Evolutionary conservation across 1,140 invertebrate species (phyloP).

Genomic region (Brachionus manjavacas): DNA sequence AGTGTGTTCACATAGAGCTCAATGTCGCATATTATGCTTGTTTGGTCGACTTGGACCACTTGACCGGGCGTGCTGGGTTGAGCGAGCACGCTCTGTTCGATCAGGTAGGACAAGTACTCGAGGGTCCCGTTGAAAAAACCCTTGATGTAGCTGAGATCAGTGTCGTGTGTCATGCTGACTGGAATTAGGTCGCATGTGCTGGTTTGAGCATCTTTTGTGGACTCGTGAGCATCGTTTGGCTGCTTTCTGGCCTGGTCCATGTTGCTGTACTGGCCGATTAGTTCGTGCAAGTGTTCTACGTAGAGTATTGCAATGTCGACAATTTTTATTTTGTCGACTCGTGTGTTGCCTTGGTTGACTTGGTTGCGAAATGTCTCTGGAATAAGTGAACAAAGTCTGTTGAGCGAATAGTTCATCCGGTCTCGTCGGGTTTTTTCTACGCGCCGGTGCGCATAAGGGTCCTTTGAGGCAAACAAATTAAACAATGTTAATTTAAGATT

Average conservation of each 20-base stretch:
- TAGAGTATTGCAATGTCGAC: slow-evolving; percentile 37
- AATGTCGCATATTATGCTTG: no score
- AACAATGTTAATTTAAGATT: no score
- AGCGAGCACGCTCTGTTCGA: background rate
- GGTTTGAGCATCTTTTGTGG: background rate
- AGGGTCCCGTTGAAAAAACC: slow-evolving; percentile 19
- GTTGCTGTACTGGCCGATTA: background rate
- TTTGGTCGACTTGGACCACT: background rate
- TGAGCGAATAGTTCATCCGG: slow-evolving; percentile 26
- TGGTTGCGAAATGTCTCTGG: slow-evolving; percentile 27
- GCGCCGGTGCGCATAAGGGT: slow-evolving; percentile 22
- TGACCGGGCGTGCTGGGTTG: background rate
- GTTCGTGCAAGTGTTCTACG: slow-evolving; percentile 20
- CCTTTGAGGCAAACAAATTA: background rate
- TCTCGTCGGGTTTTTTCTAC: slow-evolving; percentile 39
- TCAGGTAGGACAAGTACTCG: slow-evolving; percentile 21
- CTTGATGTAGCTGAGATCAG: slow-evolving; percentile 3
- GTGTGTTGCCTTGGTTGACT: slow-evolving; percentile 18
- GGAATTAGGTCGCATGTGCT: background rate
- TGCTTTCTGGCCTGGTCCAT: background rate
- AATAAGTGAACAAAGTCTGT: background rate
- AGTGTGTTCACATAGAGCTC: slow-evolving; percentile 14
- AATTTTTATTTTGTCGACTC: slow-evolving; percentile 40
- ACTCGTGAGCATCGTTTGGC: background rate
- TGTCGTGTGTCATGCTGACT: background rate